Base-by-base conservation (phyloP, 2,797 vertebrate species). In the Falco naumanni region DNA sequence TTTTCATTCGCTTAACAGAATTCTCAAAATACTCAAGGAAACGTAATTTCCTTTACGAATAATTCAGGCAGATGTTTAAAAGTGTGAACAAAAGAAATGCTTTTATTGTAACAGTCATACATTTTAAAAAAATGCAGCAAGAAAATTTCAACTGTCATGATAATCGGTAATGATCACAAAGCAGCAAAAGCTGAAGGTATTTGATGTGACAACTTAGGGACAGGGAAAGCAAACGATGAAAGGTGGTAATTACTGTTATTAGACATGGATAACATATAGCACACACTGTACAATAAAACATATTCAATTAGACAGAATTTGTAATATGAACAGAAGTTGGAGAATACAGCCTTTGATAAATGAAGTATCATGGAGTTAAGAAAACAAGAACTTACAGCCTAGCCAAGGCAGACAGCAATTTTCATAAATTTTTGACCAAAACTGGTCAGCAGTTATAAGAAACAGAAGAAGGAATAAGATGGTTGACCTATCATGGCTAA, bases 71-170 rank as follows among this genome's bases (percentile, higher is more conserved):
- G 72, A 95, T 95, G 87, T 94, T 97, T 80, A 61, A 41, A 92
- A 93, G 87, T 59, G 87, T 88, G 86, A 97, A 95, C 64, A 93
- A 90, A 94, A 93, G 19, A 86, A 88, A 94, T 47, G n/a, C 29
- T 95, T 97, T 97, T 97, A 97, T 97, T 97, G 71, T 90, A 96
- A 92, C 70, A 96, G 48, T 89, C 65, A 95, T 94, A 97, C 93
- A 96, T 76, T 76, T 82, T 11, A 1, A 54, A 96, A 95, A 96
- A 81, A 10, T 20, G 87, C 86, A 97, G 95, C 79, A 97, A 96
- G 90, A 93, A 97, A 97, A 95, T 86, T 41, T 93, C 91, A 96
- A 94, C 92, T 97, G 95, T 97, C 90, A 88, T 76, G 82, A 93
- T 95, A 96, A 95, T 87, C 81, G 95, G 65, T 87, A 95, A 94